Percentiles rank a stretch among this genome's conserved stretches.
These are phyloP conservation scores for Lymantria monacha DNA, from an alignment of 2,888 invertebrate species.

Conservation along the genomic window DNA sequence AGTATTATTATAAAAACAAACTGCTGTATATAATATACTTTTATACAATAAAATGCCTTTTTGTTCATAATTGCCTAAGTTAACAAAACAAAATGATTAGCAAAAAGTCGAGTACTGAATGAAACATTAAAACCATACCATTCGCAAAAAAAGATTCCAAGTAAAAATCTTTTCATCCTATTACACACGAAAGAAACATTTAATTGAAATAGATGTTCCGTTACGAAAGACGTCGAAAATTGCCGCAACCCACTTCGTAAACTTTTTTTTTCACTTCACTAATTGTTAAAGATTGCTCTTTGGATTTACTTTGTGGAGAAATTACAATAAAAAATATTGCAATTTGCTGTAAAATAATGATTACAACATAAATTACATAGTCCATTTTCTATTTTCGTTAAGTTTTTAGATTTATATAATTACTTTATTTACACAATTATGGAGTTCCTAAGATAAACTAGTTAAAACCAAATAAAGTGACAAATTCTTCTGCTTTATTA, in stretches of 20 bases:
- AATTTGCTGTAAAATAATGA: background rate
- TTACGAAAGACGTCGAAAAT: conserved; percentile 8
- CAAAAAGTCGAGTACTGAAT: background rate
- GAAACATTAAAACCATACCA: background rate
- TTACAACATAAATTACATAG: too few species aligned
- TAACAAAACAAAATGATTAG: background rate
- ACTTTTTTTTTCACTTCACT: conserved; percentile 12
- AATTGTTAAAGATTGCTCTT: background rate
- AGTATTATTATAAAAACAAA: too few species aligned
- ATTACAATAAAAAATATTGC: background rate
- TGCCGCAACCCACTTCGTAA: conserved; percentile 11
- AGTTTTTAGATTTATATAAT: too few species aligned
- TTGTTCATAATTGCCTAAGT: too few species aligned
- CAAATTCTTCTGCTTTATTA: too few species aligned
- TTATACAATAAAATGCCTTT: too few species aligned
- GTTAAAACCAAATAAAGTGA: too few species aligned
- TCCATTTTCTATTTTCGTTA: too few species aligned
- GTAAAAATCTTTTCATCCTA: conserved; percentile 20
- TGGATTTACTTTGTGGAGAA: background rate
- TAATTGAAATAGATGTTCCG: conserved; percentile 16
- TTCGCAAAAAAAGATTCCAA: conserved; percentile 5
- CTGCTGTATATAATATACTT: too few species aligned
- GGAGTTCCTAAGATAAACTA: too few species aligned
- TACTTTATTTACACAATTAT: too few species aligned
- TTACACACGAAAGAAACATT: conserved; percentile 10